Evolutionary conservation across 2,113 vertebrate genomes (phyloP), one percentile per base, ranked within the genome.

Genomic region (Eubucco bourcierii): DNA sequence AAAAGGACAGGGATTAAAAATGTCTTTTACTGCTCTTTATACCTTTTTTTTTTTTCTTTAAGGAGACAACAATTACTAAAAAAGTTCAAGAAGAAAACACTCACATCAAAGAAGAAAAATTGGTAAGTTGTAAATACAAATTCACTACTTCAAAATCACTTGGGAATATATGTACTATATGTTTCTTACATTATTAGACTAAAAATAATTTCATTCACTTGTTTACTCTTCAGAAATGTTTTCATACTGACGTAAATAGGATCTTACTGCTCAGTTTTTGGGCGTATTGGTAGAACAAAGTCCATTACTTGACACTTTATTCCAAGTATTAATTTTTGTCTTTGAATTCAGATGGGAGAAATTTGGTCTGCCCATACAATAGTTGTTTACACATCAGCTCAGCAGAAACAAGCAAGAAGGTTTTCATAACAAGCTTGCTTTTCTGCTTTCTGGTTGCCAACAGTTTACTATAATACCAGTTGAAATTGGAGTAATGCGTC

Each of bases 51-150:
- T 23, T 14, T 66, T 90, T 94, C 94, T 93, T 95, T 68, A 96
- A 99, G 99, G 98, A 99, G 96, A 96, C 87, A 19, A 98, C 98
- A 94, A 90, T 99, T 93, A 99, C 97, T 96, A 98, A 97, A 95
- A 98, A 97, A 83, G 88, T 99, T 28, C 78, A 82, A 87, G 98
- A 98, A 94, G 98, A 99, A 90, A 98, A 97, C 63, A 39, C 16
- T 25, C 67, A 64, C 29, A 90, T 98, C 46, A 98, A 97, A 97
- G 96, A 97, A 96, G 98, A 98, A 94, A 99, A 99, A 78, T 97
- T 98, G 98, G 99, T 98, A 93, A 98, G 90, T 78, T 80, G 59
- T 73, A 78, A 59, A 70, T n/a, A 27, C 4, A 74, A 27, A 16
- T 78, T 94, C 12, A 7, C 34, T 75, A 8, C 65, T 81, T 63